phyloP scores from a whole-genome alignment of 2,888 invertebrate genomes.

The Leptopilina myrica region DNA sequence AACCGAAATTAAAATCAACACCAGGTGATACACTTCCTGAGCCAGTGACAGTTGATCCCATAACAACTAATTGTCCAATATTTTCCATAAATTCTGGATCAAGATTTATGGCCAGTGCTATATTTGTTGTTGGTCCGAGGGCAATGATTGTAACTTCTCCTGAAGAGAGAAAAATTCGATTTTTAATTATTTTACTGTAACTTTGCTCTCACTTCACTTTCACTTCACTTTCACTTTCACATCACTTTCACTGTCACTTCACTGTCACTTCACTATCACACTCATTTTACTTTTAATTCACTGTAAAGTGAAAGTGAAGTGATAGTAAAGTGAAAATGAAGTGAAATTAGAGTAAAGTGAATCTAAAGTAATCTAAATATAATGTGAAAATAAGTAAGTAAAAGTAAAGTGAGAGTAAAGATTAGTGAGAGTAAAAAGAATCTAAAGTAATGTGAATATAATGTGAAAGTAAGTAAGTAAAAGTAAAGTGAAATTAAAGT shows the following conservation, averaged over 20 bases:
- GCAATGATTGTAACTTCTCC: conserved; percentile 72
- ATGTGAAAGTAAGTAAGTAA: neutral
- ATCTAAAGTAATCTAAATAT: too few species aligned
- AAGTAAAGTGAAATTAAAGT: too few species aligned
- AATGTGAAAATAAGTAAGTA: too few species aligned
- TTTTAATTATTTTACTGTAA: neutral
- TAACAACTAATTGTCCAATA: conserved; percentile 67
- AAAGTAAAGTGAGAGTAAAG: neutral
- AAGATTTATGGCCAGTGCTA: conserved; percentile 78
- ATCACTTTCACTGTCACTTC: too few species aligned
- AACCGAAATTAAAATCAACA: conserved; percentile 80
- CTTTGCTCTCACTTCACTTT: neutral
- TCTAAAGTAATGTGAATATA: too few species aligned
- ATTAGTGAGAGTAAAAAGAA: neutral
- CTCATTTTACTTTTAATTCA: too few species aligned
- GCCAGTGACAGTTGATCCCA: conserved; percentile 70
- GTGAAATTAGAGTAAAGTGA: too few species aligned
- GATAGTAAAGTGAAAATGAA: too few species aligned
- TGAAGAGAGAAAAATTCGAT: conserved; percentile 51
- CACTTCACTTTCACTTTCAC: too few species aligned
- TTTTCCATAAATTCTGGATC: conserved; percentile 68
- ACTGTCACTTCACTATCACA: too few species aligned
- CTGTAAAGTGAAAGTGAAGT: too few species aligned
- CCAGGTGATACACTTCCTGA: conserved; percentile 49
- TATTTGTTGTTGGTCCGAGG: conserved; percentile 79